Percentiles rank a stretch among this genome's conserved stretches.
Conservation (phyloP, 2,888 invertebrate species). For the Diarsia rubi region DNA sequence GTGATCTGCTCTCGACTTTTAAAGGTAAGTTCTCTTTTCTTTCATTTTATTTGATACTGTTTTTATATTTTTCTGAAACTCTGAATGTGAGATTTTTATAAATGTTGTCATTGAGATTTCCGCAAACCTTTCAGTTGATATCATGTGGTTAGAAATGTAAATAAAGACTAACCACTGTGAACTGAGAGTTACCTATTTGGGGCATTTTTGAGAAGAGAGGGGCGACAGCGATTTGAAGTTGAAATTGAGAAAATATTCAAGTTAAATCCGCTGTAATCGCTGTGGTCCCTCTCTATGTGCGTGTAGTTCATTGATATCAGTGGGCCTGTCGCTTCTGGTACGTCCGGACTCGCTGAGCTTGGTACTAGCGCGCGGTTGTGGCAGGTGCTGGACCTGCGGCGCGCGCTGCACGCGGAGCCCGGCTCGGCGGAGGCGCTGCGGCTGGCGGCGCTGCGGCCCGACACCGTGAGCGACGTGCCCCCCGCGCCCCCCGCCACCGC, state of each 20-base stretch:
- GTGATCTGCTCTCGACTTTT: slow-evolving; percentile 70
- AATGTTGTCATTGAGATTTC: slow-evolving; percentile 29
- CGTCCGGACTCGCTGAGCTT: slow-evolving; percentile 17
- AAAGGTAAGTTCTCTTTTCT: slow-evolving; percentile 84
- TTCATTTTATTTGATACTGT: slow-evolving; percentile 63
- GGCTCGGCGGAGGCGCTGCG: slow-evolving; percentile 90
- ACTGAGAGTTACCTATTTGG: slow-evolving; percentile 33
- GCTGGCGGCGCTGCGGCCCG: slow-evolving; percentile 89
- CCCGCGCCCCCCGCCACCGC: slow-evolving; percentile 77
- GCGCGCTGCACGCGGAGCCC: slow-evolving; percentile 95
- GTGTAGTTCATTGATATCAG: slow-evolving; percentile 49
- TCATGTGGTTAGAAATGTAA: slow-evolving; percentile 44
- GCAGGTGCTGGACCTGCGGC: slow-evolving; percentile 95
- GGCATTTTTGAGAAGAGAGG: slow-evolving; percentile 44
- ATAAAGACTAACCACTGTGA: slow-evolving; percentile 41
- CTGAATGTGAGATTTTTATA: slow-evolving; percentile 52
- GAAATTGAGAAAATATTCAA: background rate
- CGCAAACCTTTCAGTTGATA: slow-evolving; percentile 28
- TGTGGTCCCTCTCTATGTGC: slow-evolving; percentile 38
- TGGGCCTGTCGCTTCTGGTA: slow-evolving; percentile 60
- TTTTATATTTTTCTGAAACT: slow-evolving; percentile 56
- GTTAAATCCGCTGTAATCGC: slow-evolving; percentile 2
- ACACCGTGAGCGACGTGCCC: slow-evolving; percentile 86
- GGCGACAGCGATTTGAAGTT: slow-evolving; percentile 38
- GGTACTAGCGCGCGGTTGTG: slow-evolving; percentile 72